A percentile compares a stretch with the other conserved stretches of the same genome.
Evolutionary conservation across 1,140 invertebrate genomes (phyloP).

Genomic region (Antheraea mylitta): DNA sequence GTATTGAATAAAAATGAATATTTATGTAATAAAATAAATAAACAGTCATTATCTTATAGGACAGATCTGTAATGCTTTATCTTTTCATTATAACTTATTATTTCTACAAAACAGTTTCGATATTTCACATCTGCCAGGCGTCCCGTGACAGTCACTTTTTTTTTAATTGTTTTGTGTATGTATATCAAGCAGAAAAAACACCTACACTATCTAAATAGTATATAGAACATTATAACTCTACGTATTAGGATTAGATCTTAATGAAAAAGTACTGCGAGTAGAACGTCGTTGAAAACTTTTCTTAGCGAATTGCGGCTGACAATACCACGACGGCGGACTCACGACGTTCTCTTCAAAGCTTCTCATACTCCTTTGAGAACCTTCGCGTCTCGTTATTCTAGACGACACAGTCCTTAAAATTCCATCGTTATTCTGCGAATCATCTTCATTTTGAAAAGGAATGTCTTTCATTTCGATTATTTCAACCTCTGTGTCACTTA

Average conservation of each 20-base stretch:
- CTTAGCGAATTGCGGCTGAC: conserved; percentile 68
- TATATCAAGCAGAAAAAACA: not conserved
- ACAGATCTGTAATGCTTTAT: too few relatives aligned
- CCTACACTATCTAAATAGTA: not conserved
- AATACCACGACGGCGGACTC: conserved; percentile 72
- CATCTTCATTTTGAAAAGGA: conserved; percentile 44
- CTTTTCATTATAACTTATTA: too few relatives aligned
- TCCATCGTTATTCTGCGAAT: conserved; percentile 21
- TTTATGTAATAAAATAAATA: too few relatives aligned
- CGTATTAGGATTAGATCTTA: conserved; percentile 27
- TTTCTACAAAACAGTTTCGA: too few relatives aligned
- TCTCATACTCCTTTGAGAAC: conserved; percentile 62
- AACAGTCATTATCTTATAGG: too few relatives aligned
- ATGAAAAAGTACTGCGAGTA: conserved; percentile 36
- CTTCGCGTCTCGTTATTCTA: conserved; percentile 49
- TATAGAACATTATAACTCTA: not conserved
- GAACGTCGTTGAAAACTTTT: conserved; percentile 60
- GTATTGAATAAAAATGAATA: too few relatives aligned
- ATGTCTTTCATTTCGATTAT: conserved; percentile 75
- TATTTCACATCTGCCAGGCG: too few relatives aligned
- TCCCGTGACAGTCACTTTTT: too few relatives aligned
- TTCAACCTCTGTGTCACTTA: conserved; percentile 71
- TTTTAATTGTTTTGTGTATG: too few relatives aligned
- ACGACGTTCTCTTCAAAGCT: conserved; percentile 62
- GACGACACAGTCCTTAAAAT: conserved; percentile 57